Evolutionary conservation across 2,797 vertebrate genomes (phyloP).

Genomic region (Hoplostethus atlanticus): DNA sequence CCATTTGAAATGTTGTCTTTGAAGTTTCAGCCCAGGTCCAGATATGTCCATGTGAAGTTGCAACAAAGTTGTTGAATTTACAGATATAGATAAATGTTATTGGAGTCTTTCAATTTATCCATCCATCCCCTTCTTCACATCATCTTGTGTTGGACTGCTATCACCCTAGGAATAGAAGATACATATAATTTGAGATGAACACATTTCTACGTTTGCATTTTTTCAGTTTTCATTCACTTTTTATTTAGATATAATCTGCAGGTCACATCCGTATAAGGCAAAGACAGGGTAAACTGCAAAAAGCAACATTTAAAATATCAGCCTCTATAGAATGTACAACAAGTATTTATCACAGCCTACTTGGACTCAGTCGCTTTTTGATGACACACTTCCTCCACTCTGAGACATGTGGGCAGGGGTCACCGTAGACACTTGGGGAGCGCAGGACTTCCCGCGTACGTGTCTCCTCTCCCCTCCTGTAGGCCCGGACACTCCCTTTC

Average conservation of each 20-base stretch:
- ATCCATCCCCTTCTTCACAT: not conserved
- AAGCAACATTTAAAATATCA: not conserved
- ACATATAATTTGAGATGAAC: slow-evolving; percentile 8
- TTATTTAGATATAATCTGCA: not conserved
- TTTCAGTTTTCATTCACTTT: not conserved
- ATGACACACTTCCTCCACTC: slow-evolving; percentile 63
- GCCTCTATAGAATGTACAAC: not conserved
- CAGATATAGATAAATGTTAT: not conserved
- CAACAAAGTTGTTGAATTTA: slow-evolving; percentile 7
- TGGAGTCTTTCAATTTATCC: not conserved
- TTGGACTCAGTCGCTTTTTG: slow-evolving; percentile 50
- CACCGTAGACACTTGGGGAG: slow-evolving; percentile 18
- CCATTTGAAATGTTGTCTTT: no score
- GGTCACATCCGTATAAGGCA: not conserved
- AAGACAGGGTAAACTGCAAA: not conserved
- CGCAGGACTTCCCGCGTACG: slow-evolving; percentile 43
- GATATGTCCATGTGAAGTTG: slow-evolving; percentile 1
- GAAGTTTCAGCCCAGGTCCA: no score
- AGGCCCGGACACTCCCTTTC: slow-evolving; percentile 19
- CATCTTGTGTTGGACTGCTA: slow-evolving; percentile 3
- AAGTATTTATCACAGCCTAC: slow-evolving; percentile 12
- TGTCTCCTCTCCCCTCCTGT: slow-evolving; percentile 48
- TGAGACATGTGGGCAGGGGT: slow-evolving; percentile 50
- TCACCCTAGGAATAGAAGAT: not conserved
- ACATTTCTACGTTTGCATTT: not conserved